Conservation (phyloP, 2,888 invertebrate genomes). For the Magallana nippona region DNA sequence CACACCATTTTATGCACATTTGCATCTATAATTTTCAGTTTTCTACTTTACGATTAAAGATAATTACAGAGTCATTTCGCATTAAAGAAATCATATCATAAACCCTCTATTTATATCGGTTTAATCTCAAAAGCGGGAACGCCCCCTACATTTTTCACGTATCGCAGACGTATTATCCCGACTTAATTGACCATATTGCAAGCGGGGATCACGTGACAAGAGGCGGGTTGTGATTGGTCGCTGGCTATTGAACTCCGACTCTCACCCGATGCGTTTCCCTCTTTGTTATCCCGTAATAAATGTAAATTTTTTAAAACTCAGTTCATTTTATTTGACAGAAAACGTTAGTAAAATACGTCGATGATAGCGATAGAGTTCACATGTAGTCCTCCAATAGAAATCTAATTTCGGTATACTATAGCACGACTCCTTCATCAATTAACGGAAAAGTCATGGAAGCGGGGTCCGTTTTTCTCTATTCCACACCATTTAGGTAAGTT, state of each 20-base stretch:
- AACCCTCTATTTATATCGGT: slow-evolving; percentile 32
- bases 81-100: slow-evolving; percentile 31
- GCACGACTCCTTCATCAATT: neutral
- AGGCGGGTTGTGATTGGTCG: slow-evolving; percentile 21
- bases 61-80: slow-evolving; percentile 30
- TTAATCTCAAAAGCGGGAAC: slow-evolving; percentile 23
- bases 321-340: slow-evolving; percentile 39
- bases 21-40: slow-evolving; percentile 35
- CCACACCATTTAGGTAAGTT: slow-evolving; percentile 47
- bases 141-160: slow-evolving; percentile 32
- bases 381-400: neutral
- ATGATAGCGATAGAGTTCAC: neutral
- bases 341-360: slow-evolving; percentile 20
- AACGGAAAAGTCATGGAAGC: slow-evolving; percentile 40
- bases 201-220: slow-evolving; percentile 7
- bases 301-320: slow-evolving; percentile 31
- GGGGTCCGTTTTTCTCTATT: slow-evolving; percentile 45
- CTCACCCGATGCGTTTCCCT: slow-evolving; percentile 13
- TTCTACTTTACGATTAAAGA: slow-evolving; percentile 21
- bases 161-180: slow-evolving; percentile 30
- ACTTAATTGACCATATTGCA: slow-evolving; percentile 32
- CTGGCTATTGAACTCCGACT: slow-evolving; percentile 20
- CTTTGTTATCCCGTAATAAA: slow-evolving; percentile 36
- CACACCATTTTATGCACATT: slow-evolving; percentile 31
- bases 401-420: neutral